phyloP scores from a whole-genome alignment of 2,888 invertebrate species.

The Campopleginae sp. region DNA sequence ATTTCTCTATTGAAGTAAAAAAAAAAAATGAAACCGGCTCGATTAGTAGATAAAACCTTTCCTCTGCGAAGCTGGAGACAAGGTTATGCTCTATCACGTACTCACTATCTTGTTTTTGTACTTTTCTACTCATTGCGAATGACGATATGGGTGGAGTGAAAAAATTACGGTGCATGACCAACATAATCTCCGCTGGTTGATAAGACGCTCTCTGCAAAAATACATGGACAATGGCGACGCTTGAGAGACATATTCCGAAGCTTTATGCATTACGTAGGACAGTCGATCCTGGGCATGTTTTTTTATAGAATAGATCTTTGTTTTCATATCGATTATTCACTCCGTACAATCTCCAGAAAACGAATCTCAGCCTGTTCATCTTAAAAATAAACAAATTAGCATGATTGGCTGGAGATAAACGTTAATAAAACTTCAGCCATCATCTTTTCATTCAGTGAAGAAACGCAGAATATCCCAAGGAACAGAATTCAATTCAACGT shows the following conservation, averaged over 20 bases:
- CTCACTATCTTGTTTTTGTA: conserved; percentile 15
- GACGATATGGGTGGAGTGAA: not conserved
- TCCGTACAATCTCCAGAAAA: too few relatives aligned
- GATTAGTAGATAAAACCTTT: not conserved
- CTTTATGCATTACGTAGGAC: too few relatives aligned
- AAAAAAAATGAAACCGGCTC: conserved; percentile 3
- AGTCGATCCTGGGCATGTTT: too few relatives aligned
- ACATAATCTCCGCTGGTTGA: not conserved
- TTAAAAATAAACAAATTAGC: too few relatives aligned
- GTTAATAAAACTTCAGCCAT: too few relatives aligned
- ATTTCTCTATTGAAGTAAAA: not conserved
- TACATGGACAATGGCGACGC: not conserved
- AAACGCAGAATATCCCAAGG: too few relatives aligned
- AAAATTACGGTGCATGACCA: conserved; percentile 2
- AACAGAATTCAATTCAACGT: too few relatives aligned
- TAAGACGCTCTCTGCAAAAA: not conserved
- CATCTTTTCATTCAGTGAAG: too few relatives aligned
- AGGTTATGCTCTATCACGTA: not conserved
- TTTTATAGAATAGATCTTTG: too few relatives aligned
- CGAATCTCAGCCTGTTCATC: too few relatives aligned
- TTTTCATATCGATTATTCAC: too few relatives aligned
- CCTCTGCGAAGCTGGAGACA: not conserved
- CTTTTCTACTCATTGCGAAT: not conserved
- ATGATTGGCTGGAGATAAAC: too few relatives aligned
- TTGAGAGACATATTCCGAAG: not conserved